These are phyloP conservation scores for Conus betulinus DNA, from an alignment of 1,140 invertebrate species.

Conservation along the genomic window DNA sequence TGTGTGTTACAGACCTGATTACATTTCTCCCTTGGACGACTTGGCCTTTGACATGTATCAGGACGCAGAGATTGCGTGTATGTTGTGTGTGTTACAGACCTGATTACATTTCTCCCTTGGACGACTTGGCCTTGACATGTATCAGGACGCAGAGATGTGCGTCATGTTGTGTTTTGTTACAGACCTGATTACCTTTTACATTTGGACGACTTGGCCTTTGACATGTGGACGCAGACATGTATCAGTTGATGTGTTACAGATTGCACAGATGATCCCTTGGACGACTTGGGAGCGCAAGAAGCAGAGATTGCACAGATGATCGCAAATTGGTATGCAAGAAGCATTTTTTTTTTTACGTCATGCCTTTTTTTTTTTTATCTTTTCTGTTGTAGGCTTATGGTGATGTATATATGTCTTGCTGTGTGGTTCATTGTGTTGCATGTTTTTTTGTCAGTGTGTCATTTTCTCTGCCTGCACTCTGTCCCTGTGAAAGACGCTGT, in stretches of 20 bases:
- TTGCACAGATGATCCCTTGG: too few species aligned
- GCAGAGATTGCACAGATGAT: slow-evolving; percentile 91
- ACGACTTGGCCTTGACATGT: slow-evolving; percentile 99
- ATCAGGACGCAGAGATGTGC: slow-evolving; percentile 95
- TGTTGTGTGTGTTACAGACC: too few species aligned
- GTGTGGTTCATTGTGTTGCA: not conserved
- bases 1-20: slow-evolving; percentile 76
- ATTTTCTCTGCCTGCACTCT: too few species aligned
- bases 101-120: too few species aligned
- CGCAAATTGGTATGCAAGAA: slow-evolving; percentile 91
- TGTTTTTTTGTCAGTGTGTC: not conserved
- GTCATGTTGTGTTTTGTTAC: too few species aligned
- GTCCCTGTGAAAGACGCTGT: too few species aligned
- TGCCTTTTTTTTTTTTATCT: slow-evolving; percentile 15
- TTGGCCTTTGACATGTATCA: slow-evolving; percentile 98
- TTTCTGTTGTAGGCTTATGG: not conserved
- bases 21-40: slow-evolving; percentile 92
- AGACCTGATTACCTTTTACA: too few species aligned
- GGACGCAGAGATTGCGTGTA: slow-evolving; percentile 94
- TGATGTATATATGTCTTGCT: too few species aligned
- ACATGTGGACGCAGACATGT: too few species aligned
- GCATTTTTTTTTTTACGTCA: slow-evolving; percentile 81
- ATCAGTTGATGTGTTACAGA: too few species aligned
- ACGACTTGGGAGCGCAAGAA: too few species aligned
- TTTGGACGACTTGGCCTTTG: too few species aligned